phyloP scores from a whole-genome alignment of 2,797 vertebrate species.

The Etheostoma nigrum region DNA sequence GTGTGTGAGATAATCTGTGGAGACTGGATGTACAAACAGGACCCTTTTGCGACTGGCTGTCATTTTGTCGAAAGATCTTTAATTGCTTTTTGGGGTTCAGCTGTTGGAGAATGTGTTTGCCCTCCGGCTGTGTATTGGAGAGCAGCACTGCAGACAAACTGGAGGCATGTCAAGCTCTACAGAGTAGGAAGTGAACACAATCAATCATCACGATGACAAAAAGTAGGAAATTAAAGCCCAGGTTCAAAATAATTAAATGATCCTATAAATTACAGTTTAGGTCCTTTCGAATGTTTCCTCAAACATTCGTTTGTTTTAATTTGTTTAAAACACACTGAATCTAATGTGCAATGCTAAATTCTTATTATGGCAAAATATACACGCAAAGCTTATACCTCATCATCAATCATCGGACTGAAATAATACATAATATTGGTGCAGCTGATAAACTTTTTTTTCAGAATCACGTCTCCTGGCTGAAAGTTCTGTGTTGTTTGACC shows the following conservation, averaged over 20 bases:
- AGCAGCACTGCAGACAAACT: constrained; percentile 33
- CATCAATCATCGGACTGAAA: too few species aligned
- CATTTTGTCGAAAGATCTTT: constrained; percentile 12
- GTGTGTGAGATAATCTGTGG: not conserved
- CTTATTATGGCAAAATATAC: too few species aligned
- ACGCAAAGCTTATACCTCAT: too few species aligned
- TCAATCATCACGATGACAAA: constrained; percentile 24
- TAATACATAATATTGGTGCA: too few species aligned
- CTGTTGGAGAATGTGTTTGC: constrained; percentile 29
- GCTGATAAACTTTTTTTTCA: too few species aligned
- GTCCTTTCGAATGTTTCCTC: not conserved
- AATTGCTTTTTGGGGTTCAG: constrained; percentile 37
- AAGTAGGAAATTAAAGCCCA: constrained; percentile 22
- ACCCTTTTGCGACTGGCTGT: constrained; percentile 21
- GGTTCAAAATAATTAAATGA: constrained; percentile 14
- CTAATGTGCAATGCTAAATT: too few species aligned
- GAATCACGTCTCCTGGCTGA: too few species aligned
- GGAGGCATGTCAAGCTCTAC: constrained; percentile 27
- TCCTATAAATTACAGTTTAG: constrained; percentile 5
- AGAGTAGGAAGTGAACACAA: constrained; percentile 20
- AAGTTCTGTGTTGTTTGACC: too few species aligned
- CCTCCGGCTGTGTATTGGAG: constrained; percentile 30
- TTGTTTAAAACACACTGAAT: not conserved
- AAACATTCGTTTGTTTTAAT: not conserved
- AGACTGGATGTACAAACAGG: not conserved